Evolutionary conservation across 2,113 vertebrate genomes (phyloP).

Genomic region (Arenaria interpres): DNA sequence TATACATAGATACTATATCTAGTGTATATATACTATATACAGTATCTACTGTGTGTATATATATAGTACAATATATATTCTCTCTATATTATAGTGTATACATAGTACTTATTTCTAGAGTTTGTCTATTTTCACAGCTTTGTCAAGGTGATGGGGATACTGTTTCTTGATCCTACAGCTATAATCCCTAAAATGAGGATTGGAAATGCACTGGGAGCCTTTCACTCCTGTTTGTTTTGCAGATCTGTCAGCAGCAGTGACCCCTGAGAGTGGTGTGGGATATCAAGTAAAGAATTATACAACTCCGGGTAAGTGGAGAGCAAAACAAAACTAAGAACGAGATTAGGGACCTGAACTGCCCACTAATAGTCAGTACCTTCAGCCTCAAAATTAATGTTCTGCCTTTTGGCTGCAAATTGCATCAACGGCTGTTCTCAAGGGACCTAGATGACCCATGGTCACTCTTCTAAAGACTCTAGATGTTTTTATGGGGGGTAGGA

Average conservation of each 20-base stretch:
- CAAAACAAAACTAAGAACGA: background rate
- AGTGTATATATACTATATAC: too few relatives aligned
- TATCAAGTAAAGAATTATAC: constrained; percentile 18
- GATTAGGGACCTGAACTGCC: background rate
- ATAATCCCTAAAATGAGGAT: background rate
- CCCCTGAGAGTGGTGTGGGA: background rate
- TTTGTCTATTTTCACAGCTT: background rate
- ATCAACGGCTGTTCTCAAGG: background rate
- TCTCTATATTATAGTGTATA: rapidly evolving
- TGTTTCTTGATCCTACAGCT: background rate
- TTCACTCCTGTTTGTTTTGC: background rate
- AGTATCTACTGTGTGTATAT: background rate
- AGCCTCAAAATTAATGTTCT: background rate
- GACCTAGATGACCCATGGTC: background rate
- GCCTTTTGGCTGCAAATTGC: background rate
- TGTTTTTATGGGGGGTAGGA: background rate
- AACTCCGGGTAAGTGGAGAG: background rate
- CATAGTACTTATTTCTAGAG: background rate
- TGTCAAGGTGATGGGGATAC: background rate
- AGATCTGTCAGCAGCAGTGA: background rate
- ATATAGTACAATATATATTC: background rate
- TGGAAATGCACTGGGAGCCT: background rate
- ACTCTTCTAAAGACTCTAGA: background rate
- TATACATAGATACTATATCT: too few relatives aligned
- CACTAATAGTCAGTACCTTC: background rate